Conservation (phyloP, 1,140 invertebrate genomes). For the Periplaneta americana region DNA sequence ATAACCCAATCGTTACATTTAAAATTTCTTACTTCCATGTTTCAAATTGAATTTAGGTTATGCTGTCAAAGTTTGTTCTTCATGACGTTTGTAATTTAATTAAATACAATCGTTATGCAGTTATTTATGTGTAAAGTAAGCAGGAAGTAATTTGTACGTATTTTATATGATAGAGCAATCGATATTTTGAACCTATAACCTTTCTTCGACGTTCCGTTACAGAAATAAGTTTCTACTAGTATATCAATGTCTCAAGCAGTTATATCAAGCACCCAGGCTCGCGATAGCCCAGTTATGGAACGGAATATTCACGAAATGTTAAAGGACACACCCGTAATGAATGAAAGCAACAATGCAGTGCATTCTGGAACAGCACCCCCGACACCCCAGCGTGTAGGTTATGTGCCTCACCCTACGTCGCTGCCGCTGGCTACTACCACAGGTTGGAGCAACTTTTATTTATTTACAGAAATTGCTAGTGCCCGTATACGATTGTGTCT, state of each 20-base stretch:
- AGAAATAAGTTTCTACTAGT: neutral
- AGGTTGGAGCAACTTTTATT: slow-evolving; percentile 10
- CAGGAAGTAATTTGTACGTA: neutral
- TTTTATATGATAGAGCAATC: neutral
- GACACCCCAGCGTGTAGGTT: slow-evolving; percentile 38
- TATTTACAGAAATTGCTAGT: neutral
- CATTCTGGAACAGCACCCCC: slow-evolving; percentile 58
- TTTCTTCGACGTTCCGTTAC: neutral
- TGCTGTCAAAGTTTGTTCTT: neutral
- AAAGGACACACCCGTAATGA: slow-evolving; percentile 73
- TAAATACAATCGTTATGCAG: neutral
- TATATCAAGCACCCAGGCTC: slow-evolving; percentile 6
- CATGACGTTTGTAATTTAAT: neutral
- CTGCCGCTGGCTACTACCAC: slow-evolving; percentile 17
- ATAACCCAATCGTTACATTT: no score
- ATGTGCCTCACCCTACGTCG: slow-evolving; percentile 19
- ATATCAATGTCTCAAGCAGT: slow-evolving; percentile 16
- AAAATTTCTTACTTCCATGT: no score
- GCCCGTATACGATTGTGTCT: neutral
- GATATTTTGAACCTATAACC: neutral
- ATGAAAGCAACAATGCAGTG: slow-evolving; percentile 68
- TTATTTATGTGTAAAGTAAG: neutral
- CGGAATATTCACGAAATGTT: slow-evolving; percentile 83
- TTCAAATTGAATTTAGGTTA: neutral
- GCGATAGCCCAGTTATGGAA: slow-evolving; percentile 41